A percentile compares a stretch with the other conserved stretches of the same genome.
phyloP scores from a whole-genome alignment of 2,113 vertebrate species.

The Peromyscus maniculatus region DNA sequence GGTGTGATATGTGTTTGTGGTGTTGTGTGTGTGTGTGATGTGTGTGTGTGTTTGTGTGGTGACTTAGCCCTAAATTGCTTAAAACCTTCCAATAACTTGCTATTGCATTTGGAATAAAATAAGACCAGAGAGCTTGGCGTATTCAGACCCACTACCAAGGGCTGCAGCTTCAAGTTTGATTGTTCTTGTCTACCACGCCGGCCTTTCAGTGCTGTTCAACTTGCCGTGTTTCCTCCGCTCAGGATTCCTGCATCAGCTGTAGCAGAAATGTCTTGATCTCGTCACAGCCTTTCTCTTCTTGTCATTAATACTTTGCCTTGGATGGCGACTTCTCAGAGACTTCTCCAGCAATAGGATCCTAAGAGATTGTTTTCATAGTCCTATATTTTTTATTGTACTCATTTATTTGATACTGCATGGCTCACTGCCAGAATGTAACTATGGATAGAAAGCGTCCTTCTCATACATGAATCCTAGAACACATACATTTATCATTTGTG shows the following conservation, averaged over 20 bases:
- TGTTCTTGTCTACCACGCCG: background rate
- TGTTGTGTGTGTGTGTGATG: background rate
- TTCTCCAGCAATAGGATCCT: background rate
- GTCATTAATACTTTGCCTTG: background rate
- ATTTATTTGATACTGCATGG: background rate
- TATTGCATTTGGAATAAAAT: background rate
- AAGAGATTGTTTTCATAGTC: background rate
- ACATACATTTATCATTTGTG: too few relatives aligned
- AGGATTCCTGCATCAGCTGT: background rate
- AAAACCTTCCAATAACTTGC: background rate
- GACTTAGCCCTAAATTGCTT: background rate
- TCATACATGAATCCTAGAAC: background rate
- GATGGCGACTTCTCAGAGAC: background rate
- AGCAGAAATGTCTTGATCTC: background rate
- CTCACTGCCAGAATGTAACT: background rate
- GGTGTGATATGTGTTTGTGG: background rate
- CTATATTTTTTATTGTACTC: conserved; percentile 20
- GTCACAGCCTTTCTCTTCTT: background rate
- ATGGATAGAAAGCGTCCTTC: background rate
- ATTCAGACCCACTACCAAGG: background rate
- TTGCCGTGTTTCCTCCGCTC: background rate
- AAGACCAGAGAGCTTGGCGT: background rate
- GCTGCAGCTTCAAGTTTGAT: background rate
- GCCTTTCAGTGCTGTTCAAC: background rate
- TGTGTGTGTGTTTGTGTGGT: background rate